Evolutionary conservation across 2,113 vertebrate genomes (phyloP), one percentile per base, ranked within the genome.

Genomic region (Octodon degus): DNA sequence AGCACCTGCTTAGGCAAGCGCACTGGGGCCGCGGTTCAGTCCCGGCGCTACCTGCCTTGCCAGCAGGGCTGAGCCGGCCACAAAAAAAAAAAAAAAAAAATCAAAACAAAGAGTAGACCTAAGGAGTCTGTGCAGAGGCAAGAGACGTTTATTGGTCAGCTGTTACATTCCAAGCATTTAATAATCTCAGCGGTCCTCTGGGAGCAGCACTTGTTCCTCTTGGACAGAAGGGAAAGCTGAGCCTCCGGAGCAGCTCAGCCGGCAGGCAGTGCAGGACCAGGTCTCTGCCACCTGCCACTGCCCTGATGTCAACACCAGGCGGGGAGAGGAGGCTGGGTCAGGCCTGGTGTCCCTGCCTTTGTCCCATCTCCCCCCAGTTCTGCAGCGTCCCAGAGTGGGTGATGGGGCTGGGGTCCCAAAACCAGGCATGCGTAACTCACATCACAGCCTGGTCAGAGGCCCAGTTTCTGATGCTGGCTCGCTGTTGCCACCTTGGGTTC

Each of bases 221-320:
- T n/a, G 27, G 34, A 84, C n/a, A 50, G 80, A 92, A 58, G 53
- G 43, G 79, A 63, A 88, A 27, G 20, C 90, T 4, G 76, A 77
- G 68, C 24, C 70, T 53, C 55, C 7, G 58, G 43, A 86, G 40
- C 20, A 47, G 63, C 65, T 37, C 47, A 24, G 65, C 67, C 47
- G 43, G 40, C 53, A 32, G 58, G 30, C 63, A 77, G 1, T 14
- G 8, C n/a, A 32, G 40, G 19, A 47, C 84, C 72, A 37, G 3
- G 0, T 34, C 63, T 50, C 76, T 37, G 43, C 62, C 24, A 68
- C 19, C 82, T 3, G 11, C 11, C 68, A 0, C 47, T 74, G 65
- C 58, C 7, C 43, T 53, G 74, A 1, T 20, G 13, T 24, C 32
- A 10, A 12, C 0, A 0, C 20, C 10, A 19, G 47, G 34, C 67